phyloP scores from a whole-genome alignment of 2,797 vertebrate genomes.

The Pelochelys cantorii region DNA sequence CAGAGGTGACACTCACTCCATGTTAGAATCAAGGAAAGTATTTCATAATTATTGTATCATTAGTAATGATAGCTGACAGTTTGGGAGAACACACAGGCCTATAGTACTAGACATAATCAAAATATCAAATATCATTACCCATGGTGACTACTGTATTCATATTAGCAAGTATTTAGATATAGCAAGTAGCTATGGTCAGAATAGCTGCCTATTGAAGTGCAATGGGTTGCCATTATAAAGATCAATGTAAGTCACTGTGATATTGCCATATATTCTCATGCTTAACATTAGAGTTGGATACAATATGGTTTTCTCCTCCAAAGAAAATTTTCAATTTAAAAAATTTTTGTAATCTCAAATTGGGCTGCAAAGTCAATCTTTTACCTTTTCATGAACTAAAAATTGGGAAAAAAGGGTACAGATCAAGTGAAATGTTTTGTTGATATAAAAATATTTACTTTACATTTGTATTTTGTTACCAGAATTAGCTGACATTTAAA shows the following conservation, averaged over 20 bases:
- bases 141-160: neutral
- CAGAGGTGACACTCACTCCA: neutral
- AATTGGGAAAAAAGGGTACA: neutral
- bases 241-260: fast-evolving
- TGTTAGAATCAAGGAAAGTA: neutral
- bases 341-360: neutral
- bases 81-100: neutral
- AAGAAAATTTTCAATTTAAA: neutral
- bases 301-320: neutral
- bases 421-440: neutral
- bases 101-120: neutral
- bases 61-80: neutral
- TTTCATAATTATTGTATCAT: neutral
- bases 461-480: neutral
- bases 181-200: neutral
- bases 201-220: neutral
- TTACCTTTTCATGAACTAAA: neutral
- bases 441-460: neutral
- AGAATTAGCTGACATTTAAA: neutral
- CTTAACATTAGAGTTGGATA: neutral
- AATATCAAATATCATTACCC: neutral
- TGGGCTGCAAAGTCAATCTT: neutral
- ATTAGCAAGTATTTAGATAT: neutral
- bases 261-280: neutral
- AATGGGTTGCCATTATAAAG: neutral